Base-by-base conservation (phyloP, 2,888 invertebrate species). In the Chrysina gloriosa region DNA sequence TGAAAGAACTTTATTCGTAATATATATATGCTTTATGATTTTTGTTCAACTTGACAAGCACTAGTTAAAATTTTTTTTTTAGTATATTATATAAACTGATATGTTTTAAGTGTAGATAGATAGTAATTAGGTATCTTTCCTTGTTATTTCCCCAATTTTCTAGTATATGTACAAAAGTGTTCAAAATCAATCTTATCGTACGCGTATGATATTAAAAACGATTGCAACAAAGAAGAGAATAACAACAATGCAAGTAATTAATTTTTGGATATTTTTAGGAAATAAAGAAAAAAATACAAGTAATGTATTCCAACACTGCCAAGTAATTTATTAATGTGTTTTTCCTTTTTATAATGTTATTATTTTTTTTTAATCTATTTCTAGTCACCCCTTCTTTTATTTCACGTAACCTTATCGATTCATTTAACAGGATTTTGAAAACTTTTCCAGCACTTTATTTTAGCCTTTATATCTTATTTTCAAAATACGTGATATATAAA, bases 301-400 rank as follows among this genome's bases (percentile, higher is more conserved):
- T 45, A 45, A 31, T 52, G 9, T 31, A 52, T 52, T n/a, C 31
- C 23, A 52, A 52, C 52, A 52, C 52, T 52, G 52, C 52, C 52
- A 52, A 52, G 16, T 52, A 52, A 52, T 52, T 52, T 52, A 52
- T 52, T 52, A 19, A 31, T 31, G n/a, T n/a, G n/a, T n/a, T n/a
- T n/a, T n/a, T n/a, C n/a, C n/a, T n/a, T n/a, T n/a, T n/a, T n/a
- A n/a, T 29, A 21, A 6, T 50, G 5, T 27, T 2, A 16, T 52
- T 31, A 16, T 52, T 14, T 9, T 7, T 16, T 16, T 52, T 52
- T 29, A 31, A 31, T 52, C 52, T 29, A 11, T 52, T 52, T 52
- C 52, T 52, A 52, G 52, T 52, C 52, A 52, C 11, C 27, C 19
- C 6, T 3, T 52, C 31, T 52, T 16, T 31, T 29, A 19, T 29